Conservation (phyloP, 2,113 vertebrate genomes). For the Genyomyrus donnyi region DNA sequence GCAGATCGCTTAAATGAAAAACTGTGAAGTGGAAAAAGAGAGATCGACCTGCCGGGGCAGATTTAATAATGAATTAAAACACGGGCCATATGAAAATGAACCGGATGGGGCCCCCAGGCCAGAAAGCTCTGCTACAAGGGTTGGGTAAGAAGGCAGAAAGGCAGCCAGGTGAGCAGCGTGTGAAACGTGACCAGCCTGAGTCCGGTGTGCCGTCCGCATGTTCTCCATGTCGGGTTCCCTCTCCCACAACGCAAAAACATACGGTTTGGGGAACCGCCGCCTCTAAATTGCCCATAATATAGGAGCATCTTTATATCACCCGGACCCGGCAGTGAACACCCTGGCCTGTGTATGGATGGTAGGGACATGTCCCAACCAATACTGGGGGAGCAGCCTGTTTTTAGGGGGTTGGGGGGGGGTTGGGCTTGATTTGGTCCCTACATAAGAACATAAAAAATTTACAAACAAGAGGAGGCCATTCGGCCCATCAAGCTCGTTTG, state of each 20-base stretch:
- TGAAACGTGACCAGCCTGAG: not conserved
- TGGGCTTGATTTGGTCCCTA: not conserved
- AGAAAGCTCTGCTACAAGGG: not conserved
- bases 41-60: not conserved
- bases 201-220: not conserved
- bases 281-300: not conserved
- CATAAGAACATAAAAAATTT: no score
- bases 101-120: not conserved
- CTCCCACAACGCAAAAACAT: not conserved
- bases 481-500: no score
- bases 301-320: not conserved
- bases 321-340: not conserved
- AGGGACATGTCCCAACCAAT: not conserved
- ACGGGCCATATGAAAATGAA: not conserved
- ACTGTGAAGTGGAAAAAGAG: not conserved
- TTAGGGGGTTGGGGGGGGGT: not conserved
- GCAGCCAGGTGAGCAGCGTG: not conserved
- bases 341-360: not conserved
- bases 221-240: not conserved
- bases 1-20: not conserved
- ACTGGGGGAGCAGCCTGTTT: not conserved
- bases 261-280: not conserved
- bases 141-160: not conserved
- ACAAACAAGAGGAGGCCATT: no score
- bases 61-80: not conserved